Evolutionary conservation across 2,888 invertebrate species (phyloP).

Genomic region (Drosophila borborema): DNA sequence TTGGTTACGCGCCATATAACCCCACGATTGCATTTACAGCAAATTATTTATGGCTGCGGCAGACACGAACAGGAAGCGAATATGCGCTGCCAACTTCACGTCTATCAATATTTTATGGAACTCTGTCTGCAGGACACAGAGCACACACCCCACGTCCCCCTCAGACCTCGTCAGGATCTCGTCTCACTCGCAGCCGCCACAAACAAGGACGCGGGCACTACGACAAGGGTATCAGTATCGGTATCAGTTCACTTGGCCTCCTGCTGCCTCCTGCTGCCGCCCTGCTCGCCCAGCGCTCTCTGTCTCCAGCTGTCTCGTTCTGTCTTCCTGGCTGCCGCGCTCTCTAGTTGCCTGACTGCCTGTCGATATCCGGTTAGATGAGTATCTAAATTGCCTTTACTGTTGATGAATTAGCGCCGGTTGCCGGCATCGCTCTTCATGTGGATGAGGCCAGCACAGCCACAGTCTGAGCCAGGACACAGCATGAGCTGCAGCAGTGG

Average conservation of each 20-base stretch:
- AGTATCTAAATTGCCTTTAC: conserved; percentile 81
- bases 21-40: conserved; percentile 80
- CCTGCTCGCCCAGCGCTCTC: conserved; percentile 1
- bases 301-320: conserved; percentile 18
- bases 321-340: conserved; percentile 13
- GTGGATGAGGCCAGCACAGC: conserved; percentile 18
- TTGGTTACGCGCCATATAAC: conserved; percentile 69
- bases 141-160: neutral
- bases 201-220: conserved; percentile 34
- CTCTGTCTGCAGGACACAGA: conserved; percentile 70
- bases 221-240: conserved; percentile 50
- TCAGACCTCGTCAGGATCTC: conserved; percentile 7
- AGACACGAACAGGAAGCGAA: conserved; percentile 79
- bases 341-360: conserved; percentile 53
- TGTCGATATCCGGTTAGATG: conserved; percentile 82
- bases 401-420: conserved; percentile 78
- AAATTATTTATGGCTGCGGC: conserved; percentile 82
- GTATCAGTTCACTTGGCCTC: conserved; percentile 57
- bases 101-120: conserved; percentile 81
- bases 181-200: conserved; percentile 44
- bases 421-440: conserved; percentile 43
- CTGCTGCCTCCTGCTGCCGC: neutral
- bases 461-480: conserved; percentile 19
- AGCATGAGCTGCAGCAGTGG: conserved; percentile 14
- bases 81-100: conserved; percentile 81